Evolutionary conservation across 2,113 vertebrate species (phyloP).

Genomic region (Noctilio leporinus): DNA sequence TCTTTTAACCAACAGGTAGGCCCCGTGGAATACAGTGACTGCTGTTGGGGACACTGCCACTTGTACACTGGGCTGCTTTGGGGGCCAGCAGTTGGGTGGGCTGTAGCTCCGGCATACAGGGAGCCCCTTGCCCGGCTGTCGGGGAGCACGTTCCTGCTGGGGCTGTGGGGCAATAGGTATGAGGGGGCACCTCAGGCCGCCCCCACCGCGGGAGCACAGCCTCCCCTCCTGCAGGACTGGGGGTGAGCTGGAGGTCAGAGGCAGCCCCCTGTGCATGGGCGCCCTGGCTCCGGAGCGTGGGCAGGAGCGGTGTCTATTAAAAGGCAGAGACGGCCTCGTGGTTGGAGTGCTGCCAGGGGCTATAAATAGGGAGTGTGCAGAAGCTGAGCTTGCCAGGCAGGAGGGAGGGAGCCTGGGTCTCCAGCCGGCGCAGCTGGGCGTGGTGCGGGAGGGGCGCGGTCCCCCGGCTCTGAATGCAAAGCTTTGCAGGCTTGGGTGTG

Average conservation of each 20-base stretch:
- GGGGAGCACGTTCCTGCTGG: background rate
- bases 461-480: background rate
- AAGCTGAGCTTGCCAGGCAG: conserved; percentile 77
- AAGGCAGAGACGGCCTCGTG: conserved; percentile 27
- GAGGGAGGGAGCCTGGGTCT: conserved; percentile 78
- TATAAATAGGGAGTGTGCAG: conserved; percentile 80
- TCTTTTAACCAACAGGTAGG: background rate
- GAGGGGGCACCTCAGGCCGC: accelerated
- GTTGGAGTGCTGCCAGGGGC: conserved; percentile 48
- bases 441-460: conserved; percentile 55
- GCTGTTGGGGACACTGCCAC: background rate
- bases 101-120: background rate
- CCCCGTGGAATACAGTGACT: too few species aligned
- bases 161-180: background rate
- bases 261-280: background rate
- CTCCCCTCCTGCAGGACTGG: background rate
- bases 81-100: background rate
- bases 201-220: background rate
- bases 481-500: background rate
- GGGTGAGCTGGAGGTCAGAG: background rate
- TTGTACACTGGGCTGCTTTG: background rate
- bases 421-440: conserved; percentile 79
- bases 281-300: background rate
- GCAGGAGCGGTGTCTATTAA: conserved; percentile 1
- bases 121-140: background rate